These are phyloP conservation scores for Octodonta nipae DNA, from an alignment of 2,888 invertebrate genomes.

Conservation along the genomic window DNA sequence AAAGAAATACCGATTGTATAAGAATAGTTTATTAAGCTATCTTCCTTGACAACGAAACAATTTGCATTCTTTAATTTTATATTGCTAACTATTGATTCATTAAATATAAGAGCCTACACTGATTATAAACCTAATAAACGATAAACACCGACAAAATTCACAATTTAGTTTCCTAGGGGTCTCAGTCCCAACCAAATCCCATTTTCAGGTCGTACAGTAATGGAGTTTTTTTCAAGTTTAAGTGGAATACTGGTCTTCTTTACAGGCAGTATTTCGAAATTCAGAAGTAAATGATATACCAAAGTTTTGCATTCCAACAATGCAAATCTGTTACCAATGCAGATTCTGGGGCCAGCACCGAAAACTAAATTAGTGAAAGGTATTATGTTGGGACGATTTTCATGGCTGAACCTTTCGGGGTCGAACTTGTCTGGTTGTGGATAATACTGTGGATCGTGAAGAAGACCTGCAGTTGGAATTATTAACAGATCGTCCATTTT, in stretches of 20 bases:
- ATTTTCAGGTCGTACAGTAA: too few relatives aligned
- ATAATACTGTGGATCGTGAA: constrained; percentile 32
- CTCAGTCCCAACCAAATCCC: too few relatives aligned
- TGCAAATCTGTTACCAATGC: constrained; percentile 36
- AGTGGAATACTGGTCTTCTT: constrained; percentile 16
- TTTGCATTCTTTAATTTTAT: too few relatives aligned
- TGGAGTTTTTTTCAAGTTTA: too few relatives aligned
- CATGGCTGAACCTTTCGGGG: constrained; percentile 27
- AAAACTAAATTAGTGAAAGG: constrained; percentile 40
- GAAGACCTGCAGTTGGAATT: constrained; percentile 30
- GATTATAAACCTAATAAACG: too few relatives aligned
- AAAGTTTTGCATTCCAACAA: constrained; percentile 27
- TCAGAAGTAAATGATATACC: constrained; percentile 21
- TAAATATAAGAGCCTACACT: too few relatives aligned
- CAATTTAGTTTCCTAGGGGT: too few relatives aligned
- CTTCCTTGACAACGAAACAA: too few relatives aligned
- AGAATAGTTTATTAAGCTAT: too few relatives aligned
- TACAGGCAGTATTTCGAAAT: constrained; percentile 21
- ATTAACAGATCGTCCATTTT: constrained; percentile 24
- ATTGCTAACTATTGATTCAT: too few relatives aligned
- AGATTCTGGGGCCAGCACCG: constrained; percentile 39
- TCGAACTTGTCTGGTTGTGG: constrained; percentile 35
- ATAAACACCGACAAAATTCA: too few relatives aligned
- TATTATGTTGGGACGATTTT: constrained; percentile 31
- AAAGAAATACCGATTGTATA: too few relatives aligned